Evolutionary conservation across 2,888 invertebrate genomes (phyloP), one percentile per base, ranked within the genome.

Genomic region (Campopleginae sp.): DNA sequence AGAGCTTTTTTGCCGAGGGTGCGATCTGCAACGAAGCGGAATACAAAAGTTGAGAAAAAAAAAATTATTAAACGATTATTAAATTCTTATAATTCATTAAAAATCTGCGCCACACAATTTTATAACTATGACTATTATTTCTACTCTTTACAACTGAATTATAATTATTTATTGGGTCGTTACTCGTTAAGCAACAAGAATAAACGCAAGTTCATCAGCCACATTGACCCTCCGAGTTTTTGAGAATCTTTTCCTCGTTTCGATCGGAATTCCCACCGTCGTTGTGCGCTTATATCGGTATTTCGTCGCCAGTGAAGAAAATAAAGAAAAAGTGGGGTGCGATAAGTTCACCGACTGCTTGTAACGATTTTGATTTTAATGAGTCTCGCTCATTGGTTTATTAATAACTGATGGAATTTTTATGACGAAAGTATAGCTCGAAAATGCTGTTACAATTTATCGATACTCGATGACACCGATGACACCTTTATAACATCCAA

Each of bases 1-100:
- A 98, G 94, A 98, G 94, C 94, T 98, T 98, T 95, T 98, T 98
- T 94, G 98, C 97, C 94, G 98, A 97, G 94, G 98, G 97, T 94
- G 98, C 97, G 95, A 98, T 98, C 98, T 98, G 95, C 80, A 95
- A 95, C 87, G 90, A 88, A 84, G 91, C 86, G 81, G 63, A 85
- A 88, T 84, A 88, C 85, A 84, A 89, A 87, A 81, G 77, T 58
- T 58, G 2, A 27, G 14, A 87, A 87, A 87, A 89, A 83, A 89
- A 85, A 86, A 38, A 88, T 88, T 87, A 88, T 90, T 85, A 89
- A 86, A 27, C 38, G 8, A 76, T 51, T 42, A 51, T 71, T 38
- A 71, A 14, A 63, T 38, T 46, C 23, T 58, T 44, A 31, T 54
- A 42, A 23, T 19, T 58, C 31, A 61, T 61, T 38, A 10, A 58